These are phyloP conservation scores for Cataglyphis rosenhaueri DNA, from an alignment of 2,888 invertebrate genomes.

Conservation along the genomic window DNA sequence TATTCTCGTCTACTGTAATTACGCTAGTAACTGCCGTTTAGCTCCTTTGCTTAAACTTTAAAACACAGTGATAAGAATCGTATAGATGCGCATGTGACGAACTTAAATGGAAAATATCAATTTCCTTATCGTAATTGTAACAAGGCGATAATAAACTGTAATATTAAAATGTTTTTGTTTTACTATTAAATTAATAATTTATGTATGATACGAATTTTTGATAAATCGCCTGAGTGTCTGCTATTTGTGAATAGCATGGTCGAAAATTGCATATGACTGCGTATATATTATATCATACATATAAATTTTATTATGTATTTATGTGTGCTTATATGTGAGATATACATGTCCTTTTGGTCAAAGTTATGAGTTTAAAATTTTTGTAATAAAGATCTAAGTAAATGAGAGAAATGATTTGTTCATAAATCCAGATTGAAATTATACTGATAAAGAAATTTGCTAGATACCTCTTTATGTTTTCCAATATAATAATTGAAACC, in stretches of 20 bases:
- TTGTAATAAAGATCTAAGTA: background rate
- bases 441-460: background rate
- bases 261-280: conserved; percentile 49
- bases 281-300: conserved; percentile 48
- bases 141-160: conserved; percentile 71
- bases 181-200: conserved; percentile 50
- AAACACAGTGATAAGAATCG: conserved; percentile 39
- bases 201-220: conserved; percentile 27
- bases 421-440: background rate
- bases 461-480: background rate
- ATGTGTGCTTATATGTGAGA: background rate
- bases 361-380: background rate
- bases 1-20: conserved; percentile 61
- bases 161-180: conserved; percentile 67
- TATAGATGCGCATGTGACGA: conserved; percentile 8
- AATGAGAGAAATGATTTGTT: background rate
- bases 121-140: conserved; percentile 62
- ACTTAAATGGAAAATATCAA: conserved; percentile 49
- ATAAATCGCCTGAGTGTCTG: conserved; percentile 39
- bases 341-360: conserved; percentile 21
- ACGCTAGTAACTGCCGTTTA: conserved; percentile 72
- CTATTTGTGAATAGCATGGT: conserved; percentile 27
- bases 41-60: conserved; percentile 57
- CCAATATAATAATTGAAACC: background rate
- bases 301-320: conserved; percentile 15